Conservation (phyloP, 2,797 vertebrate species). For the Channallabes apus region DNA sequence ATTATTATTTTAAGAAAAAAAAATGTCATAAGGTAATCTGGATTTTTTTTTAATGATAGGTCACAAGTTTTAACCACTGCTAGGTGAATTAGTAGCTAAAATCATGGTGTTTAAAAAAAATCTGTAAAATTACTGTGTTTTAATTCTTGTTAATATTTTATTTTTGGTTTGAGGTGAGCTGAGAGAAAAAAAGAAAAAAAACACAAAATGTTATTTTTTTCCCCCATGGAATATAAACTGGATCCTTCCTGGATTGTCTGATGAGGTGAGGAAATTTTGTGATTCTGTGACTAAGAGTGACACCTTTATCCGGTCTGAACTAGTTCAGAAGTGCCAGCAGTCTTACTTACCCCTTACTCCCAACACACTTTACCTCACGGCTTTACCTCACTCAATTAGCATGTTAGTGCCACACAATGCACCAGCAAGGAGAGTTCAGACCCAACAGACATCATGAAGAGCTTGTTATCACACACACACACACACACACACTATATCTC, state of each 20-base stretch:
- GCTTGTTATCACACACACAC: conserved; percentile 32
- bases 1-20: too few relatives aligned
- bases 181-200: background rate
- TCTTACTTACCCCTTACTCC: background rate
- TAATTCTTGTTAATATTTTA: background rate
- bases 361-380: background rate
- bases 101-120: background rate
- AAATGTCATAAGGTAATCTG: background rate
- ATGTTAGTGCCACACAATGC: conserved; percentile 45
- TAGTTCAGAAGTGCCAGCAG: background rate
- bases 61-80: background rate
- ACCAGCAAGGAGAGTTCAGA: conserved; percentile 47
- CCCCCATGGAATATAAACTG: background rate
- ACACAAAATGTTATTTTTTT: background rate
- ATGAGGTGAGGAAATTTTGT: background rate
- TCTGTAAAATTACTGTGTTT: background rate
- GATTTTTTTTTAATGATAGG: background rate
- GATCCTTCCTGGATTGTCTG: background rate
- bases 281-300: background rate
- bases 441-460: conserved; percentile 51
- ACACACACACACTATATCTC: conserved; percentile 27
- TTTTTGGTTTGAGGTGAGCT: background rate
- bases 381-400: conserved; percentile 54
- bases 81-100: background rate
- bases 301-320: background rate